Conservation (phyloP, 2,888 invertebrate species). For the Blastobasis adustella region DNA sequence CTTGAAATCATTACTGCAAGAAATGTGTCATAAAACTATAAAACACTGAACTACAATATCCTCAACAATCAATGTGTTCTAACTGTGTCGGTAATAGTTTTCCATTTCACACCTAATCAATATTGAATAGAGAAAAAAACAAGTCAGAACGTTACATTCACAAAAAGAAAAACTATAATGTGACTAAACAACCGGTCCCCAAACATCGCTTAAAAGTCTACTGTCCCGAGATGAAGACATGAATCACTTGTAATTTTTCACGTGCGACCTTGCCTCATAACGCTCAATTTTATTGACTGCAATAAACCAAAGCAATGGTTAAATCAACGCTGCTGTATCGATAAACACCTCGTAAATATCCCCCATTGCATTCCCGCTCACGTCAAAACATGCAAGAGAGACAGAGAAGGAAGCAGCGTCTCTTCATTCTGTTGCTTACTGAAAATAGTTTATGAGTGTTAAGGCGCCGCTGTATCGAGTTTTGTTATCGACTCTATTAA, state of each 20-base stretch:
- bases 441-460: conserved; percentile 71
- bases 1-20: too few species aligned
- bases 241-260: conserved; percentile 63
- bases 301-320: conserved; percentile 73
- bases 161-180: conserved; percentile 13
- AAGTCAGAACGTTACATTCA: conserved; percentile 3
- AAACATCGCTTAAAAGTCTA: conserved; percentile 25
- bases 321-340: conserved; percentile 71
- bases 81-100: neutral
- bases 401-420: conserved; percentile 35
- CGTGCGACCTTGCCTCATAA: conserved; percentile 73
- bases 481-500: conserved; percentile 32
- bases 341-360: conserved; percentile 70
- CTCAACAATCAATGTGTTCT: neutral
- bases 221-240: conserved; percentile 60
- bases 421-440: conserved; percentile 61
- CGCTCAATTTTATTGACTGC: conserved; percentile 73
- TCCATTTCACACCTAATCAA: conserved; percentile 1
- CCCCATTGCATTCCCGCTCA: conserved; percentile 33
- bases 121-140: conserved; percentile 1
- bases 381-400: conserved; percentile 13
- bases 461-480: conserved; percentile 24
- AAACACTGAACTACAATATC: too few species aligned
- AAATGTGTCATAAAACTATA: too few species aligned
- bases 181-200: conserved; percentile 16